Evolutionary conservation across 2,888 invertebrate genomes (phyloP).

Genomic region (Tromatobia lineatoria): DNA sequence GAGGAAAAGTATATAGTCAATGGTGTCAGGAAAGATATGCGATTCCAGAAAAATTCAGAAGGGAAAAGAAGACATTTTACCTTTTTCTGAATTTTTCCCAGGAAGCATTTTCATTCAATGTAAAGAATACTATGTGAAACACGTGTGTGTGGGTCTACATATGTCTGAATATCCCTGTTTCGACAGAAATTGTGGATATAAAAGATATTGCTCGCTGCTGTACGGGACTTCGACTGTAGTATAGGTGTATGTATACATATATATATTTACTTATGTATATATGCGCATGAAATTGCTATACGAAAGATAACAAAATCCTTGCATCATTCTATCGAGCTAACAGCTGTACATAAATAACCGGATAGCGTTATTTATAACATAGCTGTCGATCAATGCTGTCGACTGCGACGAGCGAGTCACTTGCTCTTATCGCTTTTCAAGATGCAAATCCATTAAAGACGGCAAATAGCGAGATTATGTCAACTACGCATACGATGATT

Average conservation of each 20-base stretch:
- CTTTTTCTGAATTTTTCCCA: constrained; percentile 45
- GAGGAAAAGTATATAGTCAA: background rate
- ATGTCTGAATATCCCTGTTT: constrained; percentile 46
- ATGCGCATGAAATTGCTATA: constrained; percentile 1
- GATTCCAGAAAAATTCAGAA: constrained; percentile 66
- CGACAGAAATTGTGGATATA: constrained; percentile 63
- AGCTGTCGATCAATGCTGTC: constrained; percentile 29
- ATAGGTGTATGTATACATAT: constrained; percentile 8
- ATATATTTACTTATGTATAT: background rate
- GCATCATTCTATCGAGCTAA: constrained; percentile 63
- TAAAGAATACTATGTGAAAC: constrained; percentile 26
- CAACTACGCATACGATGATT: background rate
- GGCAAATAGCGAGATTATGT: constrained; percentile 4
- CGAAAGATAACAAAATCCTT: constrained; percentile 66
- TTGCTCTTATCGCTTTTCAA: constrained; percentile 42
- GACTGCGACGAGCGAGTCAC: constrained; percentile 15
- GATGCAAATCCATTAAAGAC: constrained; percentile 19
- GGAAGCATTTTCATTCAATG: constrained; percentile 46
- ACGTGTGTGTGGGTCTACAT: background rate
- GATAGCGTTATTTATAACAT: constrained; percentile 35
- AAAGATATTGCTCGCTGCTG: constrained; percentile 60
- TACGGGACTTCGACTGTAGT: constrained; percentile 35
- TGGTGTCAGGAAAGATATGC: constrained; percentile 59
- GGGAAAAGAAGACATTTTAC: constrained; percentile 74
- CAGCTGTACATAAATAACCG: constrained; percentile 28